Percentiles rank a stretch among this genome's conserved stretches.
phyloP scores from a whole-genome alignment of 1,140 invertebrate genomes.

The Ceratitis capitata region DNA sequence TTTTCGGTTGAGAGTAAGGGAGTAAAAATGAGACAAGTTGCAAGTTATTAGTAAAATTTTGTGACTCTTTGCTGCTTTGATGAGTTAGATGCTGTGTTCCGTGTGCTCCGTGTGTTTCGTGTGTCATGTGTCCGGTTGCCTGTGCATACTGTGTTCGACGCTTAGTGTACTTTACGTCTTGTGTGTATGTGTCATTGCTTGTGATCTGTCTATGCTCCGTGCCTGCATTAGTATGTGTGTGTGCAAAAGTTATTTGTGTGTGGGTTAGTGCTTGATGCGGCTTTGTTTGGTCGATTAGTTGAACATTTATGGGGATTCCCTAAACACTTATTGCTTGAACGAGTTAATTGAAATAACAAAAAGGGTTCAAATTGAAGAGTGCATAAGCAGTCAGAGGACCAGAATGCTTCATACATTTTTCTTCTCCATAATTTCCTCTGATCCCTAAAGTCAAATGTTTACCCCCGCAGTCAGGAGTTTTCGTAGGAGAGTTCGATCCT shows the following conservation, averaged over 20 bases:
- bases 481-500: too few relatives aligned
- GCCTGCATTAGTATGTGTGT: too few relatives aligned
- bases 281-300: conserved; percentile 22
- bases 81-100: not conserved
- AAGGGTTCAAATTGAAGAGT: not conserved
- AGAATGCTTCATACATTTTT: too few relatives aligned
- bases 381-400: too few relatives aligned
- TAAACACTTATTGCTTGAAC: not conserved
- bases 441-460: too few relatives aligned
- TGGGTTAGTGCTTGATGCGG: not conserved
- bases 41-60: conserved; percentile 35
- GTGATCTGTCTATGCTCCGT: not conserved
- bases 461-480: too few relatives aligned
- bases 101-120: too few relatives aligned
- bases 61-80: not conserved
- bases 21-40: conserved; percentile 34
- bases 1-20: not conserved
- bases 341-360: not conserved
- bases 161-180: too few relatives aligned
- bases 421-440: too few relatives aligned
- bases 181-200: not conserved
- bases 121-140: not conserved
- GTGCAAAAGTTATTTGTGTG: not conserved
- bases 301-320: conserved; percentile 20
- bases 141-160: too few relatives aligned